Percentiles rank a stretch among this genome's conserved stretches.
Conservation (phyloP, 2,113 vertebrate species). For the Hystrix brachyura region DNA sequence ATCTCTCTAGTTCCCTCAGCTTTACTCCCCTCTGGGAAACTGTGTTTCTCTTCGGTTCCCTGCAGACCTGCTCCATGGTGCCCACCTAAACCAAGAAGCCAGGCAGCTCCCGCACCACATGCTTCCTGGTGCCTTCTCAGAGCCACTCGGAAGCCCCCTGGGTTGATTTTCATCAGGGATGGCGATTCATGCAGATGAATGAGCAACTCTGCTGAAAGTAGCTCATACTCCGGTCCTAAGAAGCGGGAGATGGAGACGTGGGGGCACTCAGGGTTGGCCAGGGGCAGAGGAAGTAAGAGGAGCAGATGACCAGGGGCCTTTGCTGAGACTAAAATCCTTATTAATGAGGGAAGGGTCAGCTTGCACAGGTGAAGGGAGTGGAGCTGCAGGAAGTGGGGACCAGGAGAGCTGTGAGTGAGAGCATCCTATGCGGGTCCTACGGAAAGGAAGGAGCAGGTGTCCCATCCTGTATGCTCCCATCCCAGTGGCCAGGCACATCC, state of each 20-base stretch:
- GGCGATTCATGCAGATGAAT: not conserved
- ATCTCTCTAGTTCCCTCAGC: not conserved
- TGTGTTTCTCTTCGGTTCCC: not conserved
- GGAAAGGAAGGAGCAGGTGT: fast-evolving
- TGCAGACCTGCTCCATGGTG: too few species aligned
- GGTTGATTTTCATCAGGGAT: too few species aligned
- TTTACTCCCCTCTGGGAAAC: not conserved
- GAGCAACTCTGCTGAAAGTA: not conserved
- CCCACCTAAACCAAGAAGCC: not conserved
- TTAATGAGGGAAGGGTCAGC: too few species aligned
- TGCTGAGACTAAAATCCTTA: not conserved
- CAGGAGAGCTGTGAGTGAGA: fast-evolving
- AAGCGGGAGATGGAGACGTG: not conserved
- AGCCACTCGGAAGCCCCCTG: not conserved
- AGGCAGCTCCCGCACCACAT: not conserved
- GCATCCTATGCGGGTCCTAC: fast-evolving
- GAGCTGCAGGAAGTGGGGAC: not conserved
- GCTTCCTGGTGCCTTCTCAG: not conserved
- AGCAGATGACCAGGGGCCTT: not conserved
- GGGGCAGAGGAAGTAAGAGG: not conserved
- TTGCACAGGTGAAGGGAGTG: fast-evolving
- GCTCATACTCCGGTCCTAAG: not conserved
- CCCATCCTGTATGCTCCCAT: not conserved
- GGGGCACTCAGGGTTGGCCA: not conserved
- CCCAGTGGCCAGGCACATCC: fast-evolving